Base-by-base conservation (phyloP, 2,113 vertebrate species). In the Oryzias javanicus region DNA sequence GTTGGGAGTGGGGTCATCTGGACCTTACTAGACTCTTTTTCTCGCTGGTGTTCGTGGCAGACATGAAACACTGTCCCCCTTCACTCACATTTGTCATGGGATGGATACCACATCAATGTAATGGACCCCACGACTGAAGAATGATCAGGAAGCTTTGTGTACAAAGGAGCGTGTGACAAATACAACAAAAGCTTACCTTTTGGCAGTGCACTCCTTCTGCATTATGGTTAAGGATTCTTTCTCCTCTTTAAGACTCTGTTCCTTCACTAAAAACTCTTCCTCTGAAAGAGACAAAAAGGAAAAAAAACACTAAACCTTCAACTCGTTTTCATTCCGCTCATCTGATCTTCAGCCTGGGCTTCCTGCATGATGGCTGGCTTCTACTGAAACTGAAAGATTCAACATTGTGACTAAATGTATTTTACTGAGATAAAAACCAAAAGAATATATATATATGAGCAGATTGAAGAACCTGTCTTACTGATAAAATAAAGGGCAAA, bases 121-220 rank as follows among this genome's bases (percentile, higher is more conserved):
- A 22, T 22, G 22, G 22, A 22, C 22, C 22, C 22, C 22, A 22
- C 3, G 35, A 10, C 35, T 35, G 2, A 35, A 3, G 2, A 35
- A 35, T 35, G 3, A 2, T 35, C 35, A 3, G 35, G 35, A 35
- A 1, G 10, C 10, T 2, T 12, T 1, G 35, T 35, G 10, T 10
- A 12, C 35, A 2, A 35, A 35, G 35, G 8, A 12, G 1, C 8
- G 12, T 35, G 35, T 35, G 35, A 35, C 8, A 35, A 91, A 82
- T 84, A 68, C 42, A 76, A 50, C 55, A 66, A 20, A 57, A 19
- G 65, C 80, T 90, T 92, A 98, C 96, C 96, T 97, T 91, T 98
- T 98, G n/a, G 94, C 94, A 25, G 95, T 94, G 67, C 96, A 95
- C 83, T 97, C 95, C 78, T 98, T 98, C 70, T 92, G 93, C 69